Percentiles rank a stretch among this genome's conserved stretches.
phyloP scores from a whole-genome alignment of 92 coral and sea anemone genomes.

The Porites cylindrica region DNA sequence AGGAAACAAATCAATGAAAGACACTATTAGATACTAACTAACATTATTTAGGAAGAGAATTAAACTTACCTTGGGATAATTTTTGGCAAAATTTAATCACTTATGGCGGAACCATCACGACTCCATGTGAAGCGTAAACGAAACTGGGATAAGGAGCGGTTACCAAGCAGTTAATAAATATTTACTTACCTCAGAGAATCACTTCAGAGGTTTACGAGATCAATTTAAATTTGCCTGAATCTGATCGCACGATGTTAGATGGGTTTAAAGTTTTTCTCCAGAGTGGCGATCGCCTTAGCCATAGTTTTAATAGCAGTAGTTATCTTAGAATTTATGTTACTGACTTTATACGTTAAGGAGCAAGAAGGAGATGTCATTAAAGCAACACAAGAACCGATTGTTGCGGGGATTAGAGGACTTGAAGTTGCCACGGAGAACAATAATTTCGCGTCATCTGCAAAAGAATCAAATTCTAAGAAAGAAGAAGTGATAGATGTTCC shows the following conservation, averaged over 20 bases:
- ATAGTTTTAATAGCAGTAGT: slow-evolving; percentile 47
- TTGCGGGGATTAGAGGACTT: background rate
- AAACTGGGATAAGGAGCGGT: slow-evolving; percentile 53
- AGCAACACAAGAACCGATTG: background rate
- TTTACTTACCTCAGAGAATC: background rate
- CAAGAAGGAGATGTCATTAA: slow-evolving; percentile 5
- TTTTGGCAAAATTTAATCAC: slow-evolving; percentile 14
- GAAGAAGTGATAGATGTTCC: background rate
- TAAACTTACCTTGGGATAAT: slow-evolving; percentile 31
- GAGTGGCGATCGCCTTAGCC: slow-evolving; percentile 46
- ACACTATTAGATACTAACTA: background rate
- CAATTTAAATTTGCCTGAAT: no score
- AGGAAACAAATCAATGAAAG: background rate
- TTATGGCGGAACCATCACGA: slow-evolving; percentile 33
- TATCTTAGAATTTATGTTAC: slow-evolving; percentile 63
- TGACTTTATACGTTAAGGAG: slow-evolving; percentile 48
- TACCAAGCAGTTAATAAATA: background rate
- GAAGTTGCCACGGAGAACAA: background rate
- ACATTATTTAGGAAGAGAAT: background rate
- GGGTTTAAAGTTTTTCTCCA: slow-evolving; percentile 61
- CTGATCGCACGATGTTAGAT: background rate
- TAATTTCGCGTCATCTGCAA: background rate
- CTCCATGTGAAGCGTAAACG: slow-evolving; percentile 66
- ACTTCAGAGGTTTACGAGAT: no score
- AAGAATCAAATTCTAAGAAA: background rate